Evolutionary conservation across 2,888 invertebrate species (phyloP).

Genomic region (Phyllotreta striolata): DNA sequence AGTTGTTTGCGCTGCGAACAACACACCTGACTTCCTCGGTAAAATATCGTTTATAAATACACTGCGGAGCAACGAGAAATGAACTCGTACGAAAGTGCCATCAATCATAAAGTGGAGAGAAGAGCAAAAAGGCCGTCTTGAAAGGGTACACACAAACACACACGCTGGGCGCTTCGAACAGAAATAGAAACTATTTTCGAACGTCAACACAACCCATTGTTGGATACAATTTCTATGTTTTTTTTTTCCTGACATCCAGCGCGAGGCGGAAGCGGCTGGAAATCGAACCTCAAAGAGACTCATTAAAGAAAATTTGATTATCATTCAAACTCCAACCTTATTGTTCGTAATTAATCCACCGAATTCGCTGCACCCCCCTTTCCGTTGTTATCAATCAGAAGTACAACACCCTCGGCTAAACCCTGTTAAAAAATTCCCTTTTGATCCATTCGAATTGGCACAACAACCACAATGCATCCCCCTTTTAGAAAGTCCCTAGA

Average conservation of each 20-base stretch:
- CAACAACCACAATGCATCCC: slow-evolving; percentile 18
- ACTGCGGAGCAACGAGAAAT: background rate
- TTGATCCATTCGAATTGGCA: slow-evolving; percentile 15
- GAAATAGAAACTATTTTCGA: slow-evolving; percentile 23
- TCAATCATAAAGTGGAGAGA: slow-evolving; percentile 16
- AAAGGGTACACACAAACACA: slow-evolving; percentile 4
- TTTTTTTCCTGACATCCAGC: background rate
- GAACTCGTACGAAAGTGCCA: slow-evolving; percentile 8
- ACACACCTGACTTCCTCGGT: too few relatives aligned
- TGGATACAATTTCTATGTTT: slow-evolving; percentile 3
- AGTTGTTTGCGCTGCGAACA: too few relatives aligned
- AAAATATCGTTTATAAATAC: too few relatives aligned
- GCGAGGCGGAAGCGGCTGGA: too few relatives aligned
- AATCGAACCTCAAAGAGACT: too few relatives aligned
- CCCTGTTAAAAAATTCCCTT: slow-evolving; percentile 17
- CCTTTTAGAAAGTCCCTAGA: background rate
- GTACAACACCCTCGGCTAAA: slow-evolving; percentile 1
- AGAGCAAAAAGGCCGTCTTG: background rate
- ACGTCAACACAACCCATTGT: slow-evolving; percentile 13
- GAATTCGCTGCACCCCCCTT: background rate
- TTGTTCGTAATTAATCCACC: too few relatives aligned
- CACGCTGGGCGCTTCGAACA: background rate
- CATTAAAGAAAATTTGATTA: too few relatives aligned
- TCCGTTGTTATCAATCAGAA: slow-evolving; percentile 15
- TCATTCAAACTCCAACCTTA: too few relatives aligned